These are phyloP conservation scores for Myxocyprinus asiaticus DNA, from an alignment of 2,113 vertebrate genomes.

Conservation along the genomic window DNA sequence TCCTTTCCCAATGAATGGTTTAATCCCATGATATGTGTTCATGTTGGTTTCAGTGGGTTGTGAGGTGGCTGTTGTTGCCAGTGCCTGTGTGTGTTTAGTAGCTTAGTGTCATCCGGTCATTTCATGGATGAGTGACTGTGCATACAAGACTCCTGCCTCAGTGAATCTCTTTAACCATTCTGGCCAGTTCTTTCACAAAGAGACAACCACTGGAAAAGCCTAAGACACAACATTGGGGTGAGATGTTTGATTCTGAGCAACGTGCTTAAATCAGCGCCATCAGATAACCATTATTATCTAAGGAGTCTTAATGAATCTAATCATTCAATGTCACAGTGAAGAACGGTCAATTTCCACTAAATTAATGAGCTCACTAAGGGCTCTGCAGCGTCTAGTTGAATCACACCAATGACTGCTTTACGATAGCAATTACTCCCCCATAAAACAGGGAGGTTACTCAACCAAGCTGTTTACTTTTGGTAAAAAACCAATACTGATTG, in stretches of 20 bases:
- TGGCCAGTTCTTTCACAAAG: conserved; percentile 49
- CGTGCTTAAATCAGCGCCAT: neutral
- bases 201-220: conserved; percentile 52
- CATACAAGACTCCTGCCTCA: conserved; percentile 57
- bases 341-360: conserved; percentile 38
- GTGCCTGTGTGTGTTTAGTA: conserved; percentile 58
- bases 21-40: conserved; percentile 12
- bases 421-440: conserved; percentile 55
- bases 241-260: too few relatives aligned
- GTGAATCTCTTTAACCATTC: conserved; percentile 18
- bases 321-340: neutral
- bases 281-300: neutral
- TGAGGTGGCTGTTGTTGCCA: too few relatives aligned
- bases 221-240: neutral
- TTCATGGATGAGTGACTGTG: conserved; percentile 64
- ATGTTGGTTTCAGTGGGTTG: conserved; percentile 20
- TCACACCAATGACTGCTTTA: conserved; percentile 60
- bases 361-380: neutral
- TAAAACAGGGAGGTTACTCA: conserved; percentile 59
- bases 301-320: neutral
- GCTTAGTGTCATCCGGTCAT: conserved; percentile 61
- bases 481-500: conserved; percentile 53
- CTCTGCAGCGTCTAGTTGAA: conserved; percentile 28
- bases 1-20: too few relatives aligned
- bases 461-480: conserved; percentile 54